Base-by-base conservation (phyloP, 2,888 invertebrate species). In the Eulithis testata region DNA sequence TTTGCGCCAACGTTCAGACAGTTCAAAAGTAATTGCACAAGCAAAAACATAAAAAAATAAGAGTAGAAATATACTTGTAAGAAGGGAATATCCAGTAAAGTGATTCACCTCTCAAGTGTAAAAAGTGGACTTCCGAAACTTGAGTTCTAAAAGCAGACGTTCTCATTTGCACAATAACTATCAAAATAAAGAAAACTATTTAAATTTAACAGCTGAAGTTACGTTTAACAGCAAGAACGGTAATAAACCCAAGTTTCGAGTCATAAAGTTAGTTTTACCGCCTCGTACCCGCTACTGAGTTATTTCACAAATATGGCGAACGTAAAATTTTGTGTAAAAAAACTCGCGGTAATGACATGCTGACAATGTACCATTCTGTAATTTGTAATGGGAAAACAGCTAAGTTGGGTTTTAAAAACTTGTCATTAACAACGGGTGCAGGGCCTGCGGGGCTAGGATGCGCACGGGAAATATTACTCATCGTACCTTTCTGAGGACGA, bases 131-230 rank as follows among this genome's bases (percentile, higher is more conserved):
- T 36, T 63, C n/a, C 40, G 9, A 59, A 56, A 57, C 27, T 65
- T 53, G 52, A 53, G 60, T 40, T 59, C 59, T 31, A 59, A 63
- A 60, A 57, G 65, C 69, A 71, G 70, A 68, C 68, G 53, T 54
- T 44, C 60, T 66, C 62, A 66, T 68, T 68, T 68, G 62, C 68
- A 70, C 67, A 71, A 67, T 68, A 73, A 71, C 73, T 70, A 73
- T 71, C 70, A 67, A 70, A 73, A 73, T 70, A 70, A 71, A 70
- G 70, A 71, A 70, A 73, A 73, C 68, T 73, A 70, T 73, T 69
- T 68, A 71, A 71, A 73, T 68, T 74, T 72, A 73, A 72, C 59
- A 67, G 61, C 60, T 59, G 65, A 66, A 73, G 71, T 73, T 70
- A 71, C 72, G 62, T 69, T 65, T 67, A 56, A 63, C 62, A 66